Percentiles rank a stretch among this genome's conserved stretches.
Evolutionary conservation across 2,797 vertebrate genomes (phyloP).

Genomic region (Paedocypris micromegethes): DNA sequence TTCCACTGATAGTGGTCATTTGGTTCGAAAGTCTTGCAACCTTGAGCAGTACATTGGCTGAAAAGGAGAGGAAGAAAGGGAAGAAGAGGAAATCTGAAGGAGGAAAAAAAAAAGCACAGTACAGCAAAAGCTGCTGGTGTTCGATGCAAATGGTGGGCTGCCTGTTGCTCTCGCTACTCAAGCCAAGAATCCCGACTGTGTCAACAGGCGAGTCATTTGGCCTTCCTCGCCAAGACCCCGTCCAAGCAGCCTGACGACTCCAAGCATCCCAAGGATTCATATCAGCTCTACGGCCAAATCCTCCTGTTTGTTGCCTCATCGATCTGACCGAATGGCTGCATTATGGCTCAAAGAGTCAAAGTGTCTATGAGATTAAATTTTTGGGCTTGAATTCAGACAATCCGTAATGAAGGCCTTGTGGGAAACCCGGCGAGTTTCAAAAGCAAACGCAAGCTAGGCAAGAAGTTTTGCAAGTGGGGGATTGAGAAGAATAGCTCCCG

Average conservation of each 20-base stretch:
- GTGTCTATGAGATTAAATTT: constrained; percentile 3
- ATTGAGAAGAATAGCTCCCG: not conserved
- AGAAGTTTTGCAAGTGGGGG: not conserved
- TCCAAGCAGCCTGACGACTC: not conserved
- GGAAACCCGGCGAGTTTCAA: not conserved
- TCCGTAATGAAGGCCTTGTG: not conserved
- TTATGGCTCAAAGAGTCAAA: not conserved
- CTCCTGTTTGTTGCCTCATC: constrained; percentile 10
- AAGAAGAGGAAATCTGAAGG: not conserved
- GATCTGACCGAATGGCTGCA: not conserved
- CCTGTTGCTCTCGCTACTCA: not conserved
- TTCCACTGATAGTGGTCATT: not conserved
- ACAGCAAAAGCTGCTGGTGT: not conserved
- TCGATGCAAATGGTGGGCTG: not conserved
- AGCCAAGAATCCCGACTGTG: constrained; percentile 37
- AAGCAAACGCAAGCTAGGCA: constrained; percentile 1
- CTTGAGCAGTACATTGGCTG: not conserved
- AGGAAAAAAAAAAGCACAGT: not conserved
- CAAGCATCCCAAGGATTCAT: constrained; percentile 16
- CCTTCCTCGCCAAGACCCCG: constrained; percentile 19
- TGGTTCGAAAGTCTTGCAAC: not conserved
- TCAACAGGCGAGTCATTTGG: constrained; percentile 30
- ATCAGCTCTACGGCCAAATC: not conserved
- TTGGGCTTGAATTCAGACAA: not conserved
- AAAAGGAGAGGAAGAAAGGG: not conserved